These are phyloP conservation scores for Denticeps clupeoides DNA, from an alignment of 2,797 vertebrate genomes.

Conservation along the genomic window DNA sequence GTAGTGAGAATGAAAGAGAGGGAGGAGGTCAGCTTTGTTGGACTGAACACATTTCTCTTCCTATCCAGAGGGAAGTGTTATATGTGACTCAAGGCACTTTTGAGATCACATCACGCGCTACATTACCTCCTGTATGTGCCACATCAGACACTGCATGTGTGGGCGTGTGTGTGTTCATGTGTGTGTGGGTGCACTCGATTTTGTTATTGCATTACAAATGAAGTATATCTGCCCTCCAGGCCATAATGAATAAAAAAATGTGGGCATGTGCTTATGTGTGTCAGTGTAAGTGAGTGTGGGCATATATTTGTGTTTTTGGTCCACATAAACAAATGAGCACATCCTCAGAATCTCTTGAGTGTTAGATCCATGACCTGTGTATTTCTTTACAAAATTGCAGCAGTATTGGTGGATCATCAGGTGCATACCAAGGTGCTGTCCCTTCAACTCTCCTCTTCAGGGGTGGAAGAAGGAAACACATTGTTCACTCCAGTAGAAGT, in stretches of 20 bases:
- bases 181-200: background rate
- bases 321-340: too few species aligned
- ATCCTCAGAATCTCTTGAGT: too few species aligned
- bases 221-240: too few species aligned
- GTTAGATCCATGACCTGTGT: too few species aligned
- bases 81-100: background rate
- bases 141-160: slow-evolving; percentile 6
- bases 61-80: background rate
- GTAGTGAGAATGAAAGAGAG: slow-evolving; percentile 1
- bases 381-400: too few species aligned
- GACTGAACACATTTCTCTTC: slow-evolving; percentile 3
- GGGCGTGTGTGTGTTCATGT: background rate
- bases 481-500: too few species aligned
- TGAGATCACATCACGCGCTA: slow-evolving; percentile 21
- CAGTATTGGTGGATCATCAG: too few species aligned
- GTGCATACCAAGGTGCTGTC: too few species aligned
- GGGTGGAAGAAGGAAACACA: too few species aligned
- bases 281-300: background rate
- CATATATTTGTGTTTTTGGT: slow-evolving; percentile 1
- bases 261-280: background rate
- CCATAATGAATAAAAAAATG: too few species aligned
- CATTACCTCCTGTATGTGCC: slow-evolving; percentile 9
- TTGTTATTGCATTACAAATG: too few species aligned
- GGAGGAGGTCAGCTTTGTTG: background rate
- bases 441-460: too few species aligned